These are phyloP conservation scores for Crotalus horridus DNA, from an alignment of 2,113 vertebrate species.

Conservation along the genomic window DNA sequence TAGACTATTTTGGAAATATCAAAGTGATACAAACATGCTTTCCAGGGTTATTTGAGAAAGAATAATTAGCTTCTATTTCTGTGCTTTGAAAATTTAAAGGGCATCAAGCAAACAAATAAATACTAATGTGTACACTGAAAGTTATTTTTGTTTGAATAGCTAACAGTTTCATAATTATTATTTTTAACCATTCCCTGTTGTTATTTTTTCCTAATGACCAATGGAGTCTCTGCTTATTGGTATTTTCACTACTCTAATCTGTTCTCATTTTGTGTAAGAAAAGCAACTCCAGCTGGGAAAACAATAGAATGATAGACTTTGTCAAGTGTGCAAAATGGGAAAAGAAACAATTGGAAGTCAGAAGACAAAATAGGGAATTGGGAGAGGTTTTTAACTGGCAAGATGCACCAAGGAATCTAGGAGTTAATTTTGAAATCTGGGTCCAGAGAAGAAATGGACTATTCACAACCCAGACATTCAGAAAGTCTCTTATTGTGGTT, in stretches of 20 bases:
- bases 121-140: constrained; percentile 45
- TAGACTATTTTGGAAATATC: constrained; percentile 6
- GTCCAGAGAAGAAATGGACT: neutral
- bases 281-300: constrained; percentile 41
- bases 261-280: constrained; percentile 42
- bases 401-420: neutral
- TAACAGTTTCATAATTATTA: constrained; percentile 45
- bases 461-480: neutral
- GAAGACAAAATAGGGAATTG: neutral
- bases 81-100: neutral
- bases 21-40: neutral
- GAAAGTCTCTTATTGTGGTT: neutral
- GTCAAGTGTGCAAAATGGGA: neutral
- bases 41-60: constrained; percentile 29
- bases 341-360: neutral
- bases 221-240: constrained; percentile 23
- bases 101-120: constrained; percentile 35
- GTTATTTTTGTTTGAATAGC: constrained; percentile 56
- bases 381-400: neutral
- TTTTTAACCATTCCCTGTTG: constrained; percentile 50
- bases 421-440: neutral
- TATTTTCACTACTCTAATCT: neutral
- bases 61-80: constrained; percentile 48
- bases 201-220: constrained; percentile 49
- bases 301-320: constrained; percentile 29